phyloP scores from a whole-genome alignment of 1,140 invertebrate species.

The Macrobrachium rosenbergii region DNA sequence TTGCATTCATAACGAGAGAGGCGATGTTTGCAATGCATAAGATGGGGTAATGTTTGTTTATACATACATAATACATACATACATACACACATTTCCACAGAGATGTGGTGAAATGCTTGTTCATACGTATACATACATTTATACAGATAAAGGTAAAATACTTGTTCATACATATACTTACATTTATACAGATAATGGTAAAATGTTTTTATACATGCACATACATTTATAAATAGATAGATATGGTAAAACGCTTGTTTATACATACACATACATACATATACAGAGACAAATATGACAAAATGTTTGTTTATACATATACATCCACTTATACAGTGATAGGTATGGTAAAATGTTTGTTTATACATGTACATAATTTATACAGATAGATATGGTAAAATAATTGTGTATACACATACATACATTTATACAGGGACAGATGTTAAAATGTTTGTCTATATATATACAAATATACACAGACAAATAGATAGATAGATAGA shows the following conservation, averaged over 20 bases:
- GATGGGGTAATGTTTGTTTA: background rate
- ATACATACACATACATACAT: background rate
- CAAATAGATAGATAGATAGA: background rate
- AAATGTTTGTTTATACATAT: no score
- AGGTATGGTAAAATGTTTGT: no score
- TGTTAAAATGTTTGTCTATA: background rate
- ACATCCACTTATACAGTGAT: background rate
- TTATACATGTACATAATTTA: background rate
- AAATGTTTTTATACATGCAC: background rate
- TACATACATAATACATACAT: background rate
- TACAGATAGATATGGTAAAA: background rate
- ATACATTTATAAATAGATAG: background rate
- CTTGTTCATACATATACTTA: background rate
- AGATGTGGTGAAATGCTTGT: no score
- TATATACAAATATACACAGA: background rate
- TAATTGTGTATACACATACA: background rate
- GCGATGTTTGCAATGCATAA: no score
- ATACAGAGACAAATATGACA: no score
- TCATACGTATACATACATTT: background rate
- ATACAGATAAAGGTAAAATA: background rate
- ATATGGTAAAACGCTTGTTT: no score
- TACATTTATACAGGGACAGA: background rate
- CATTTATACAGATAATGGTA: background rate
- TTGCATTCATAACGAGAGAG: background rate
- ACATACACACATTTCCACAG: background rate